Percentiles rank a stretch among this genome's conserved stretches.
phyloP scores from a whole-genome alignment of 2,797 vertebrate genomes.

The Hozukius guyotensis region DNA sequence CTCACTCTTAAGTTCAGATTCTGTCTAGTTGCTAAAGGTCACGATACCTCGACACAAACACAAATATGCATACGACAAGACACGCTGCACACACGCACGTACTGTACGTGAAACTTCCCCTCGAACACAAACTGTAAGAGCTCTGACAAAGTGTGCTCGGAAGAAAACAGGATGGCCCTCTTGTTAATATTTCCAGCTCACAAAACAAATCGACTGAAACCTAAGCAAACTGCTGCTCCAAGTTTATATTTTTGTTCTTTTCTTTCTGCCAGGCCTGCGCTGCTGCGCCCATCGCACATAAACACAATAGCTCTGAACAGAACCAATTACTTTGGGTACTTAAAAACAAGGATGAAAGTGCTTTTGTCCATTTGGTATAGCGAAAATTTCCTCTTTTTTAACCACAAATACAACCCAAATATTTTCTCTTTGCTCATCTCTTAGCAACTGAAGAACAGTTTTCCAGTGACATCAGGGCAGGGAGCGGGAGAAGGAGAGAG shows the following conservation, averaged over 20 bases:
- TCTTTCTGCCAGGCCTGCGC: slow-evolving; percentile 11
- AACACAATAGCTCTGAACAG: slow-evolving; percentile 56
- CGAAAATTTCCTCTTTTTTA: slow-evolving; percentile 70
- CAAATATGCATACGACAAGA: not conserved
- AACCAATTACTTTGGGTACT: slow-evolving; percentile 58
- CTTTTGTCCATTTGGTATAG: slow-evolving; percentile 66
- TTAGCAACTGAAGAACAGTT: slow-evolving; percentile 84
- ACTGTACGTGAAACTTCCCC: not conserved
- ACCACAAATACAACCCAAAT: slow-evolving; percentile 81
- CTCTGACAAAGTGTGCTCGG: not conserved
- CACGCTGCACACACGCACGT: not conserved
- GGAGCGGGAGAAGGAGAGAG: slow-evolving; percentile 55
- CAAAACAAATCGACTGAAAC: slow-evolving; percentile 40
- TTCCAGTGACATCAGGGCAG: slow-evolving; percentile 83
- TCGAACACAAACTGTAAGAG: not conserved
- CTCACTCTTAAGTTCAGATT: not conserved
- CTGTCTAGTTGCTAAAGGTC: not conserved
- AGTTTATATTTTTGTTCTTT: slow-evolving; percentile 50
- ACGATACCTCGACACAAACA: not conserved
- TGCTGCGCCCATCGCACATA: slow-evolving; percentile 25
- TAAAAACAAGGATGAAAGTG: slow-evolving; percentile 72
- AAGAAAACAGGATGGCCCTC: slow-evolving; percentile 34
- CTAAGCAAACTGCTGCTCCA: slow-evolving; percentile 31
- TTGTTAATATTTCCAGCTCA: slow-evolving; percentile 37
- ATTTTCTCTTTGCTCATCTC: slow-evolving; percentile 81